A percentile compares a stretch with the other conserved stretches of the same genome.
These are phyloP conservation scores for Serinus canaria DNA, from an alignment of 2,113 vertebrate species.

Conservation along the genomic window DNA sequence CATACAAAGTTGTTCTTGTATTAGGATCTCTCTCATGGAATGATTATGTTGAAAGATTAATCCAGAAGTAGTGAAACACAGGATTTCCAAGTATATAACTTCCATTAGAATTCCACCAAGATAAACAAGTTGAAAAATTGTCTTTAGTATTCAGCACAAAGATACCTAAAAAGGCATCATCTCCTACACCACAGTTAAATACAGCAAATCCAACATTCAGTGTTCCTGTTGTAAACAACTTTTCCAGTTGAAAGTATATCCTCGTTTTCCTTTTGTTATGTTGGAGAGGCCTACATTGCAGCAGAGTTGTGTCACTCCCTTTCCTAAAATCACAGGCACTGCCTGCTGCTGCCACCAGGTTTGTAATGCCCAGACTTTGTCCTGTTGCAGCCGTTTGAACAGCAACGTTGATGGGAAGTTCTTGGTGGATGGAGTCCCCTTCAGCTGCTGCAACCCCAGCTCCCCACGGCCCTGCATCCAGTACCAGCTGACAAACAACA, in stretches of 20 bases:
- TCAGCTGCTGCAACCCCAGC: slow-evolving; percentile 86
- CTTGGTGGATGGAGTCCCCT: slow-evolving; percentile 83
- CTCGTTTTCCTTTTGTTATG: neutral
- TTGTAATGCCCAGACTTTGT: neutral
- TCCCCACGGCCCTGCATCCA: slow-evolving; percentile 88
- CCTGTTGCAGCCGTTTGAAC: slow-evolving; percentile 74
- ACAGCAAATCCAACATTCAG: neutral
- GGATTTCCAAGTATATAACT: neutral
- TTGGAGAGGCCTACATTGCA: neutral
- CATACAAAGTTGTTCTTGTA: neutral
- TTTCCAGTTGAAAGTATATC: neutral
- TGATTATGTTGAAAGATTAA: neutral
- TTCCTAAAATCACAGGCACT: neutral
- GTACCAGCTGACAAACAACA: slow-evolving; percentile 84
- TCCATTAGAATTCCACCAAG: neutral
- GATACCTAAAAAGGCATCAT: neutral
- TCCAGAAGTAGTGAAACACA: neutral
- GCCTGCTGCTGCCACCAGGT: neutral
- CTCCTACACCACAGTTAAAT: neutral
- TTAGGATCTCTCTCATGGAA: neutral
- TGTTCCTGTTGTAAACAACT: neutral
- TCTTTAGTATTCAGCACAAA: neutral
- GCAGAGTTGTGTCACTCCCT: neutral
- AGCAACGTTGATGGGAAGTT: slow-evolving; percentile 85
- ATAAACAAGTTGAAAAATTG: neutral